Evolutionary conservation across 2,888 invertebrate genomes (phyloP), one percentile per base, ranked within the genome.

Genomic region (Adelphocoris suturalis): DNA sequence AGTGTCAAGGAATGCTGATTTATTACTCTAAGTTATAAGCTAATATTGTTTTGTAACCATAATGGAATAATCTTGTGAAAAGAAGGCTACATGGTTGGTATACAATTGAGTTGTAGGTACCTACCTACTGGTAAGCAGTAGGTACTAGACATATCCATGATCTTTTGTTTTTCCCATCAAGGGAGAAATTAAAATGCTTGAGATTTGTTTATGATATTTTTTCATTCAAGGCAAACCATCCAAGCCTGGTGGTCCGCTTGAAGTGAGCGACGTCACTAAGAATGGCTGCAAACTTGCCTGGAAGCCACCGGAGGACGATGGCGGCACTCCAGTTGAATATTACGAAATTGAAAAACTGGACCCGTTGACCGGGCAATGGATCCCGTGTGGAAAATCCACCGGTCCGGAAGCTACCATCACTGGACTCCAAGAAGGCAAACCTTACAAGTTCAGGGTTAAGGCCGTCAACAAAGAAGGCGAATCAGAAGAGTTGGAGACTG

Each of bases 391-490:
- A 27, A 97, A 97, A 90, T 96, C 97, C 75, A 96, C 96, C 90
- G 97, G 97, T 92, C 97, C 97, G 46, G 97, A 97, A 94, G 97
- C 97, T 0, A 97, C 97, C 92, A 94, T 97, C 5, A 95, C 95
- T 11, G 98, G 98, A 0, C 94, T 99, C 80, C 97, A 97, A 92
- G 98, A 98, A 93, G 98, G 98, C 92, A 99, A 99, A 93, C 97
- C 98, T 0, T 99, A 99, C 94, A 98, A 99, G 94, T 99, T 99
- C 96, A 95, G 99, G 82, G 99, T 99, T 0, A 97, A 97, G 92
- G 99, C 99, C 27, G 98, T 99, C 87, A 99, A 99, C 94, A 98
- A 98, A 93, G 99, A 99, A 94, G 99, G 99, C 19, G 98, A 98
- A 93, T 98, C 99, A 0, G 99, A 99, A 93, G 98, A 98, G 90